Conservation (phyloP, 2,888 invertebrate genomes). For the Tipula lateralis region DNA sequence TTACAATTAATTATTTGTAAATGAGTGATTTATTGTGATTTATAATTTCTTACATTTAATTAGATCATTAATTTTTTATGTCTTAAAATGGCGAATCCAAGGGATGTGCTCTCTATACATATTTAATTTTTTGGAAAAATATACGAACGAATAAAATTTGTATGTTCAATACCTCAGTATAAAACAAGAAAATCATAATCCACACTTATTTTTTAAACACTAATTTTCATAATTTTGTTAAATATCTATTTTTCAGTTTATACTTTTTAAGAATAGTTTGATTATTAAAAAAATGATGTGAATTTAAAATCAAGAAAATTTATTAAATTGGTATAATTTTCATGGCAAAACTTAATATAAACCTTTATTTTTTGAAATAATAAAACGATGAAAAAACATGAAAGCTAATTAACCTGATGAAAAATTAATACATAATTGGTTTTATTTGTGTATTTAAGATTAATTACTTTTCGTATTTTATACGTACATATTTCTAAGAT, state of each 20-base stretch:
- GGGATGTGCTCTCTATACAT: background rate
- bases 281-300: background rate
- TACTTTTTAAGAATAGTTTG: background rate
- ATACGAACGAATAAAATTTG: background rate
- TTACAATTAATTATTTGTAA: background rate
- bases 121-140: background rate
- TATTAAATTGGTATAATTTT: background rate
- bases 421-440: background rate
- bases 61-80: background rate
- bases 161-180: background rate
- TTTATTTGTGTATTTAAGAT: background rate
- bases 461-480: no score
- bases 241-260: background rate
- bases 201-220: background rate
- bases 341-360: background rate
- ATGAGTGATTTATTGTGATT: background rate
- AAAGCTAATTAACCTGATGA: background rate
- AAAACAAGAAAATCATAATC: background rate
- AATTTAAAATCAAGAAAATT: background rate
- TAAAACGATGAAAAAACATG: background rate
- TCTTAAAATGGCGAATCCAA: background rate
- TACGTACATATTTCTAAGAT: no score
- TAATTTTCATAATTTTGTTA: background rate
- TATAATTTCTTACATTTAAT: background rate
- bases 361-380: background rate